Percentiles rank a stretch among this genome's conserved stretches.
Conservation (phyloP, 2,113 vertebrate species). For the Spilogale gracilis region DNA sequence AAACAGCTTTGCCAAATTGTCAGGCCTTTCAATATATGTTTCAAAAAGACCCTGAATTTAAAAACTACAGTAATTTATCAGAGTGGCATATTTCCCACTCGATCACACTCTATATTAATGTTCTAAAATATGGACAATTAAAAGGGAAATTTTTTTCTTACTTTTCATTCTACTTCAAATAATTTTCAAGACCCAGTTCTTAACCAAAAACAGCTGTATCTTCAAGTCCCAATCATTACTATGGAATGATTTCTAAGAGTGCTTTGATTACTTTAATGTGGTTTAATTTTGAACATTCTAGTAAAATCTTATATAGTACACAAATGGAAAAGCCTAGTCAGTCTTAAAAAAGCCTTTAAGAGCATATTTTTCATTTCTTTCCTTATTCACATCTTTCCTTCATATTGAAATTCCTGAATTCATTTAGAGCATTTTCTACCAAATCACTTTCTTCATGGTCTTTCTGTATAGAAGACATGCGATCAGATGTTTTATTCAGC, state of each 20-base stretch:
- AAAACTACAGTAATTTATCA: background rate
- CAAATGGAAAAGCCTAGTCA: constrained; percentile 71
- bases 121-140: constrained; percentile 64
- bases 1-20: background rate
- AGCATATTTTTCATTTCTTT: constrained; percentile 51
- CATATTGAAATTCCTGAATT: constrained; percentile 70
- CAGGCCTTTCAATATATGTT: background rate
- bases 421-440: constrained; percentile 68
- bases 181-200: constrained; percentile 69
- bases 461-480: background rate
- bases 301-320: constrained; percentile 75
- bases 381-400: constrained; percentile 58
- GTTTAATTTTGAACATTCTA: constrained; percentile 83
- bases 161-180: constrained; percentile 74
- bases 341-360: constrained; percentile 58
- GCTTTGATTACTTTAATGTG: constrained; percentile 83
- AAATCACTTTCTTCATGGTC: constrained; percentile 42
- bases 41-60: constrained; percentile 10
- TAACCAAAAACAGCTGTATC: constrained; percentile 80
- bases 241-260: constrained; percentile 71
- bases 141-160: constrained; percentile 48
- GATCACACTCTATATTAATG: constrained; percentile 48
- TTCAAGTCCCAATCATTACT: constrained; percentile 75
- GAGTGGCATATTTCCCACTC: background rate
- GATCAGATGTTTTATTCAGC: constrained; percentile 56